These are phyloP conservation scores for Cataglyphis rosenhaueri DNA, from an alignment of 2,888 invertebrate genomes.

Conservation along the genomic window DNA sequence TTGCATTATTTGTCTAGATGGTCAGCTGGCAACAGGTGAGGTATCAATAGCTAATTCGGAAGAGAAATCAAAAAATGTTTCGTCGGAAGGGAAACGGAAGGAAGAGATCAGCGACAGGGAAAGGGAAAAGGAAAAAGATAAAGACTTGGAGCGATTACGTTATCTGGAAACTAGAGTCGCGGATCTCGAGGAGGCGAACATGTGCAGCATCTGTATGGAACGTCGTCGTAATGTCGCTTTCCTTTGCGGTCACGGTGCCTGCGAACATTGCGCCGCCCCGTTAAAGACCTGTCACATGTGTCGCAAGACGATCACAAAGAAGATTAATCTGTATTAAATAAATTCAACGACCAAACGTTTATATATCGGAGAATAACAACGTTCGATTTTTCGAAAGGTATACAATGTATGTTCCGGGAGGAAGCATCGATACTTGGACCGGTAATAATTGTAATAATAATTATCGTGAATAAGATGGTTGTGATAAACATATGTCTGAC, in stretches of 20 bases:
- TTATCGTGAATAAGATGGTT: not conserved
- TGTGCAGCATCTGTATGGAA: conserved; percentile 96
- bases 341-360: conserved; percentile 16
- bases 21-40: conserved; percentile 65
- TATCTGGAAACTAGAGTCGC: conserved; percentile 92
- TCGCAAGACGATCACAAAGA: conserved; percentile 91
- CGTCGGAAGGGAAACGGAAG: conserved; percentile 65
- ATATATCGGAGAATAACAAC: not conserved
- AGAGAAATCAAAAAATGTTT: conserved; percentile 56
- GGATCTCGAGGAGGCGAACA: conserved; percentile 94
- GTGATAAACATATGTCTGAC: not conserved
- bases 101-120: conserved; percentile 74
- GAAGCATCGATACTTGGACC: not conserved
- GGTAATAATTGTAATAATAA: conserved; percentile 2
- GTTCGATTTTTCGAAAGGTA: not conserved
- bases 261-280: conserved; percentile 93
- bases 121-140: conserved; percentile 79
- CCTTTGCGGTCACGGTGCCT: conserved; percentile 95
- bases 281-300: conserved; percentile 95
- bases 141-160: conserved; percentile 83
- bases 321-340: conserved; percentile 88
- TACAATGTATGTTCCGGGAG: not conserved
- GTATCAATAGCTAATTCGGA: conserved; percentile 58
- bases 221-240: conserved; percentile 93
- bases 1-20: conserved; percentile 40